Evolutionary conservation across 2,797 vertebrate species (phyloP).

Genomic region (Neomorphus geoffroyi): DNA sequence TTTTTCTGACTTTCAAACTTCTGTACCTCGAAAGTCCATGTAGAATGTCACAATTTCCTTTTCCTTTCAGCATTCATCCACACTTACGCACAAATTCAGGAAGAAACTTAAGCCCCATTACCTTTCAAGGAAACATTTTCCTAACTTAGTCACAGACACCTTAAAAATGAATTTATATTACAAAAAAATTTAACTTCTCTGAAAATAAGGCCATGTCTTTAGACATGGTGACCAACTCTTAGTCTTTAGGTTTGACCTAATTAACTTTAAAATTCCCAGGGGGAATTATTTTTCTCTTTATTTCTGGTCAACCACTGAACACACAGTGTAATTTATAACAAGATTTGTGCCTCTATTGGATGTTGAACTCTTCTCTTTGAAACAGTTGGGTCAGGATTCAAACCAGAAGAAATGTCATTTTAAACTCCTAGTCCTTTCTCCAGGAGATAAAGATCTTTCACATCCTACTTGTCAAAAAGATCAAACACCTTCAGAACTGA

Average conservation of each 20-base stretch:
- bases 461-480: not conserved
- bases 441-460: not conserved
- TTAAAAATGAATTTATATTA: not conserved
- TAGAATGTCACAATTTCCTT: not conserved
- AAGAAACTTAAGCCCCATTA: not conserved
- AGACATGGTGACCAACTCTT: not conserved
- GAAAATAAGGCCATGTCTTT: not conserved
- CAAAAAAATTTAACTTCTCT: not conserved
- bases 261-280: not conserved
- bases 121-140: constrained; percentile 1
- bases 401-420: not conserved
- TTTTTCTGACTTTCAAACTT: not conserved
- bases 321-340: not conserved
- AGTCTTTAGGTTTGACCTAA: not conserved
- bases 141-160: not conserved
- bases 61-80: not conserved
- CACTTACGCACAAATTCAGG: not conserved
- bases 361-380: not conserved
- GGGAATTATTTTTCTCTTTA: not conserved
- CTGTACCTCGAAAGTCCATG: not conserved
- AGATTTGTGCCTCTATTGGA: not conserved
- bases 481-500: not conserved
- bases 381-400: not conserved
- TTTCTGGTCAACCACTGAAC: not conserved
- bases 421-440: not conserved